phyloP scores from a whole-genome alignment of 2,888 invertebrate genomes.

The Nymphalis c-album region DNA sequence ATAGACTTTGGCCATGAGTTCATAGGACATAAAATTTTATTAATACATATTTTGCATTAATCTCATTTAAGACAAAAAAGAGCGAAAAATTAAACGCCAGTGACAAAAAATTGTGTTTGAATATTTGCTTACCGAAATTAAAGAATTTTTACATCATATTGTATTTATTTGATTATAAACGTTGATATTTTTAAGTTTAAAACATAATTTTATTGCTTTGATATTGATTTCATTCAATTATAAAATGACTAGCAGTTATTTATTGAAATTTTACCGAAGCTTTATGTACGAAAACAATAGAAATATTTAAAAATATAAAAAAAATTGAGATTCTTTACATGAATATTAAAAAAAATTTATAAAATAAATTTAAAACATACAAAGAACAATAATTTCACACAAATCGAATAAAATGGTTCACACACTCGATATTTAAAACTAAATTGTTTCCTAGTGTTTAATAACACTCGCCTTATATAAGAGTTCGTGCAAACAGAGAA shows the following conservation, averaged over 20 bases:
- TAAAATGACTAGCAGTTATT: slow-evolving; percentile 10
- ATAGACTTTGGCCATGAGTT: slow-evolving; percentile 17
- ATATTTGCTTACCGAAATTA: too few relatives aligned
- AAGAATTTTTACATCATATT: background rate
- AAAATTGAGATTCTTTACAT: slow-evolving; percentile 10
- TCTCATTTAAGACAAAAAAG: background rate
- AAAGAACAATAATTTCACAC: slow-evolving; percentile 4
- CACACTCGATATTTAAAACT: slow-evolving; percentile 9
- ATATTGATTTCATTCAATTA: background rate
- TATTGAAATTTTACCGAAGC: background rate
- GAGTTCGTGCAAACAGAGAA: slow-evolving; percentile 16
- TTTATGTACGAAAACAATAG: background rate
- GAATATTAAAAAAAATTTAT: background rate
- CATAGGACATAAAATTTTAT: background rate
- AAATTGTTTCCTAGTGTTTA: slow-evolving; percentile 8
- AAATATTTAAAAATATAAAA: background rate
- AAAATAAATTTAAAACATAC: background rate
- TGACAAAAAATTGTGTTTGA: too few relatives aligned
- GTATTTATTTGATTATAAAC: background rate
- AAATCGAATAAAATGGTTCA: slow-evolving; percentile 19
- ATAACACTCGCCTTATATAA: background rate
- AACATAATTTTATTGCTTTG: background rate
- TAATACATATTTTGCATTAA: background rate
- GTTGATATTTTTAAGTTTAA: background rate
- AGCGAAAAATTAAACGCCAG: too few relatives aligned